Evolutionary conservation across 2,888 invertebrate genomes (phyloP), one percentile per base, ranked within the genome.

Genomic region (Sepiola atlantica): DNA sequence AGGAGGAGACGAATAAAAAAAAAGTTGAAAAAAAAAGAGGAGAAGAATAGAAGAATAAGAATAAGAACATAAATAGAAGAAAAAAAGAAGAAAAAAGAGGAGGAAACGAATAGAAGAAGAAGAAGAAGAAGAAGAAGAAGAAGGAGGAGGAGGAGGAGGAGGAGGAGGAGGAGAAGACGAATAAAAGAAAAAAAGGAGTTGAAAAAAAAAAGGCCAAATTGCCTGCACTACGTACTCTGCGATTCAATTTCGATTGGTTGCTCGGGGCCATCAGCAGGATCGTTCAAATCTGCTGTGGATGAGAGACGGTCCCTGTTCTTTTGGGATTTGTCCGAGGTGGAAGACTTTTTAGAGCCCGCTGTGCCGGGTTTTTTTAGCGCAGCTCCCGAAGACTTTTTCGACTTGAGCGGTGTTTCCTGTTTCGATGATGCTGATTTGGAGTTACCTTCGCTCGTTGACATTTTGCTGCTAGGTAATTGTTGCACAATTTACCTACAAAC

Each of bases 51-150:
- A 21, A 24, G 57, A 21, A 4, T 16, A 16, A 20, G 35, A 24
- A 90, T 14, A 90, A n/a, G 90, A 90, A 90, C 8, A n/a, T 14
- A 18, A 18, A 28, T 0, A 28, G 18, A 0, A 90, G 8, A 8
- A 14, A 90, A 54, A 93, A 14, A 55, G 16, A 32, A 28, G 0
- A 21, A 93, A 35, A n/a, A 32, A 20, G 32, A 57, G 35, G 1
- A 32, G 28, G 55, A 12, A n/a, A 32, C 28, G 32, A 61, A 35
- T 55, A 94, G 35, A 55, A 24, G 35, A 94, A 35, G 35, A 55
- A 55, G 91, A 94, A 93, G 54, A 61, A n/a, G 18, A 77, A 77
- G 77, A 94, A 45, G 21, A 35, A 55, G 61, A 45, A 35, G 55
- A 91, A 57, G 32, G 24, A 55, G 55, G 28, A 55, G 94, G 55